These are phyloP conservation scores for Sesamia nonagrioides DNA, from an alignment of 1,140 invertebrate genomes.

Conservation along the genomic window DNA sequence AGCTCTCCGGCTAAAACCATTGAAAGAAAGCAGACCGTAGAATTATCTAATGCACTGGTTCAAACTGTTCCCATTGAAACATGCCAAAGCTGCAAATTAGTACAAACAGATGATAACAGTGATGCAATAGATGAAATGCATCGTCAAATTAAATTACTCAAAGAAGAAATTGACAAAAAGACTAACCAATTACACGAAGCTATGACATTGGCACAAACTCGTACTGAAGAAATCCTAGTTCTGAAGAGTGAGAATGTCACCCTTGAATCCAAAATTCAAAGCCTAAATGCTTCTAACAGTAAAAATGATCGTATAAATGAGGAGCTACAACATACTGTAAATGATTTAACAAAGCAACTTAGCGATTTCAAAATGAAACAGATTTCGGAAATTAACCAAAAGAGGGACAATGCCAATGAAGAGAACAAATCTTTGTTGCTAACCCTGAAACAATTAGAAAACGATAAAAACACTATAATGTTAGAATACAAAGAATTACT, in stretches of 20 bases:
- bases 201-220: constrained; percentile 57
- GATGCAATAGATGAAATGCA: constrained; percentile 56
- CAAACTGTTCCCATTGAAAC: constrained; percentile 62
- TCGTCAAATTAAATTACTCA: constrained; percentile 58
- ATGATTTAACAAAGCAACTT: constrained; percentile 67
- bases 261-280: constrained; percentile 65
- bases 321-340: constrained; percentile 60
- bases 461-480: constrained; percentile 76
- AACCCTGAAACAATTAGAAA: constrained; percentile 77
- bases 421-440: constrained; percentile 73
- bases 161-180: constrained; percentile 59
- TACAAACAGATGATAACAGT: constrained; percentile 70
- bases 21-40: constrained; percentile 35
- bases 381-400: constrained; percentile 58
- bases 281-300: constrained; percentile 59
- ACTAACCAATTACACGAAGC: constrained; percentile 64
- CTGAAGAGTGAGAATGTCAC: constrained; percentile 66
- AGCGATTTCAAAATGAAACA: constrained; percentile 62
- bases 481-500: constrained; percentile 80
- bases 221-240: constrained; percentile 63
- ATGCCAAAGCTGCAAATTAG: constrained; percentile 55
- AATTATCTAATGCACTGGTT: constrained; percentile 54
- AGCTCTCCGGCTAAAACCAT: constrained; percentile 53
- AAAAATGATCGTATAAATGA: constrained; percentile 69
- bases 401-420: constrained; percentile 58